These are phyloP conservation scores for Phymatocera aterrima DNA, from an alignment of 2,888 invertebrate species.

Conservation along the genomic window DNA sequence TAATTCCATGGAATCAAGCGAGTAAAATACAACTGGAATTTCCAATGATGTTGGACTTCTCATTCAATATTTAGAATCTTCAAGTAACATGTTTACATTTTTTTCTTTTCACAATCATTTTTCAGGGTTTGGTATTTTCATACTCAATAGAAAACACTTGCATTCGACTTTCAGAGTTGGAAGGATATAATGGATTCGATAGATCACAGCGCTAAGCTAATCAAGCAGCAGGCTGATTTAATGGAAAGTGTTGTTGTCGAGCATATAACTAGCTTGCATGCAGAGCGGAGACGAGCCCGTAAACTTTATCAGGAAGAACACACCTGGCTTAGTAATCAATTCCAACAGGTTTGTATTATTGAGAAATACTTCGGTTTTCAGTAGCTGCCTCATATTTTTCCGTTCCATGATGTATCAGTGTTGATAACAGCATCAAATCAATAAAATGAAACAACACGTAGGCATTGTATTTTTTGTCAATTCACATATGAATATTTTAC, in stretches of 20 bases:
- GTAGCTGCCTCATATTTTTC: too few species aligned
- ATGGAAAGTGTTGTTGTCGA: constrained; percentile 90
- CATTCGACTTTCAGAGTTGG: constrained; percentile 80
- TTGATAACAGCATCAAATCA: not conserved
- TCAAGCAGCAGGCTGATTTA: constrained; percentile 90
- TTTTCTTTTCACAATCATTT: not conserved
- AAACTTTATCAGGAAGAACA: constrained; percentile 95
- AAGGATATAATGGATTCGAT: constrained; percentile 92
- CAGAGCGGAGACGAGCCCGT: constrained; percentile 91
- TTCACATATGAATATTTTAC: too few species aligned
- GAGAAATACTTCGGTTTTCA: not conserved
- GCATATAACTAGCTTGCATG: constrained; percentile 86
- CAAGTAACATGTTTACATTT: not conserved
- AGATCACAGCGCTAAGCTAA: constrained; percentile 88
- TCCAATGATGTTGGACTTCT: too few species aligned
- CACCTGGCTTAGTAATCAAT: constrained; percentile 77
- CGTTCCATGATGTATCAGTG: not conserved
- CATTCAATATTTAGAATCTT: too few species aligned
- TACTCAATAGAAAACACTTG: not conserved
- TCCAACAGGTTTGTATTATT: constrained; percentile 66
- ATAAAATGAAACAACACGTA: not conserved
- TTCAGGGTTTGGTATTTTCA: not conserved
- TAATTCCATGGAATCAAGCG: not conserved
- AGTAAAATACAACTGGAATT: not conserved
- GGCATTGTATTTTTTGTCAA: constrained; percentile 43